Conservation (phyloP, 2,888 invertebrate genomes). For the Abrostola tripartita region DNA sequence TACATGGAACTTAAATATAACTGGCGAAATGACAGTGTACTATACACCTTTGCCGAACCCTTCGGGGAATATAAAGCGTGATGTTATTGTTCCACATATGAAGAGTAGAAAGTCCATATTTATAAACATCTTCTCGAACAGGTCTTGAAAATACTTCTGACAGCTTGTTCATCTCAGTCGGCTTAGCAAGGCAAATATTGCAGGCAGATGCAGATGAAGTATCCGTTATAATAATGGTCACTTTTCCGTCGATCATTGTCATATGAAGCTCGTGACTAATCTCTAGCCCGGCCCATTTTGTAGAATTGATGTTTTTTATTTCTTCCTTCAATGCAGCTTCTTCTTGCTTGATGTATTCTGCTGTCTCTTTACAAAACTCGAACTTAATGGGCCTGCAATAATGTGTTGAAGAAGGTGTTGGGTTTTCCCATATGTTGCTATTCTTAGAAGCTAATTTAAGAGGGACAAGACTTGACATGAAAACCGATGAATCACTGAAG, state of each 20-base stretch:
- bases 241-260: constrained; percentile 3
- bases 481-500: constrained; percentile 6
- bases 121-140: constrained; percentile 23
- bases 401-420: neutral
- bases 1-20: neutral
- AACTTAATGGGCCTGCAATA: constrained; percentile 4
- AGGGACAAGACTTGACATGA: constrained; percentile 11
- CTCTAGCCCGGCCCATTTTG: constrained; percentile 1
- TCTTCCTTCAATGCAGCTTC: neutral
- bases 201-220: constrained; percentile 12
- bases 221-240: neutral
- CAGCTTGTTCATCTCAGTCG: constrained; percentile 48
- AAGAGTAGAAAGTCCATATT: constrained; percentile 45
- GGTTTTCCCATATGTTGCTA: constrained; percentile 4
- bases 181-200: constrained; percentile 32
- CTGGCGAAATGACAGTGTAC: neutral
- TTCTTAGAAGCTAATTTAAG: constrained; percentile 8
- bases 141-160: constrained; percentile 35
- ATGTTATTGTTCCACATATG: constrained; percentile 47
- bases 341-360: constrained; percentile 1
- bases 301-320: neutral
- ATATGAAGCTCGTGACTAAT: constrained; percentile 8
- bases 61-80: neutral
- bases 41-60: neutral
- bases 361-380: constrained; percentile 3